Evolutionary conservation across 2,113 vertebrate species (phyloP).

Genomic region (Elanus axillaris): DNA sequence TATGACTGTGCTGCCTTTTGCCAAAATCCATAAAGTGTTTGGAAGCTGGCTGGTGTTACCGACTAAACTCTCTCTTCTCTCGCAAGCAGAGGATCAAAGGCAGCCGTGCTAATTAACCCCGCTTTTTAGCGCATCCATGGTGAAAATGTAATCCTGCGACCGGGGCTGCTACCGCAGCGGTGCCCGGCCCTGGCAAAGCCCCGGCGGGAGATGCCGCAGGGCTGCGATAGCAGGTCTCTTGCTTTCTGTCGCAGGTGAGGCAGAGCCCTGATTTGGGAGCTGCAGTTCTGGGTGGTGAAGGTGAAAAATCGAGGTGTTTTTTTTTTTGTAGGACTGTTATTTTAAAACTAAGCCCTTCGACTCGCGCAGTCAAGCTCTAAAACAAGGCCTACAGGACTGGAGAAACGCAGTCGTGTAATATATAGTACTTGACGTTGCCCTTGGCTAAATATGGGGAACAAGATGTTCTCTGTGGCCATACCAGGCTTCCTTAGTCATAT

Average conservation of each 20-base stretch:
- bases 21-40: constrained; percentile 66
- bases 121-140: neutral
- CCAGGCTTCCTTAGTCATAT: constrained; percentile 60
- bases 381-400: constrained; percentile 46
- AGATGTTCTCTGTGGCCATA: constrained; percentile 64
- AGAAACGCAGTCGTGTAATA: constrained; percentile 9
- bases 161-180: neutral
- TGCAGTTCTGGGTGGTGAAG: neutral
- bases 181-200: neutral
- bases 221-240: neutral
- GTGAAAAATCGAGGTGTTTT: neutral
- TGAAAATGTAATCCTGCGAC: neutral
- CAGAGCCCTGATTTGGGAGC: neutral
- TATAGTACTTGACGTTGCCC: constrained; percentile 63
- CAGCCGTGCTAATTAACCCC: constrained; percentile 21
- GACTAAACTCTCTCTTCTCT: constrained; percentile 47
- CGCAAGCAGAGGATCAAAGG: constrained; percentile 48
- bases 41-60: constrained; percentile 36
- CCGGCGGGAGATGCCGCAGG: neutral
- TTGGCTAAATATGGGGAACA: constrained; percentile 51
- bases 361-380: neutral
- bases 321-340: neutral
- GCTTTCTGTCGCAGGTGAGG: neutral
- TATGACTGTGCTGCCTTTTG: constrained; percentile 58
- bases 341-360: neutral